Conservation (phyloP, 2,113 vertebrate species). For the Apistogramma diplotaenia region DNA sequence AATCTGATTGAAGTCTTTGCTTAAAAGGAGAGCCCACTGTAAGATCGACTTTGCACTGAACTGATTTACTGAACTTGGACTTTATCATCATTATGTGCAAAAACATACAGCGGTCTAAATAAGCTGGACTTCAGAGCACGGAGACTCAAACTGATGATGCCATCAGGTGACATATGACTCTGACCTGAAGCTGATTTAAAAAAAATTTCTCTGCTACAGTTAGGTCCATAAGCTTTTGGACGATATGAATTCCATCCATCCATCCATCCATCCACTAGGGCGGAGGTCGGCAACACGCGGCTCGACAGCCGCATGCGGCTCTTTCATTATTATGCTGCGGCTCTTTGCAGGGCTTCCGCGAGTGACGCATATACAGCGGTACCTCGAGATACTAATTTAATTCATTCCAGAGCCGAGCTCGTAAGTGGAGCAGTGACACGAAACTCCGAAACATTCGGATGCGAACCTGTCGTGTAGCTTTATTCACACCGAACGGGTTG, state of each 20-base stretch:
- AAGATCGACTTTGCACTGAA: not conserved
- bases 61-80: conserved; percentile 17
- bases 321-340: too few relatives aligned
- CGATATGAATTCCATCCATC: not conserved
- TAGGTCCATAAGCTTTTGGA: not conserved
- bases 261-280: too few relatives aligned
- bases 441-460: too few relatives aligned
- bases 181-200: not conserved
- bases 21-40: conserved; percentile 34
- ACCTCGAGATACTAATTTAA: too few relatives aligned
- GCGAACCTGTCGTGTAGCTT: too few relatives aligned
- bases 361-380: too few relatives aligned
- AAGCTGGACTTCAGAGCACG: conserved; percentile 1
- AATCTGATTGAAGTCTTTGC: conserved; percentile 22
- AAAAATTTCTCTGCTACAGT: not conserved
- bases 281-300: too few relatives aligned
- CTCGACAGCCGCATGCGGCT: too few relatives aligned
- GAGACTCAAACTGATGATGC: conserved; percentile 40
- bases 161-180: conserved; percentile 39
- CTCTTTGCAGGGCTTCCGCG: too few relatives aligned
- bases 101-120: conserved; percentile 6
- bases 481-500: too few relatives aligned
- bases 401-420: too few relatives aligned
- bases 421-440: too few relatives aligned
- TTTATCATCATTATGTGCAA: conserved; percentile 2